Evolutionary conservation across 1,140 invertebrate genomes (phyloP).

Genomic region (Theocolax elegans): DNA sequence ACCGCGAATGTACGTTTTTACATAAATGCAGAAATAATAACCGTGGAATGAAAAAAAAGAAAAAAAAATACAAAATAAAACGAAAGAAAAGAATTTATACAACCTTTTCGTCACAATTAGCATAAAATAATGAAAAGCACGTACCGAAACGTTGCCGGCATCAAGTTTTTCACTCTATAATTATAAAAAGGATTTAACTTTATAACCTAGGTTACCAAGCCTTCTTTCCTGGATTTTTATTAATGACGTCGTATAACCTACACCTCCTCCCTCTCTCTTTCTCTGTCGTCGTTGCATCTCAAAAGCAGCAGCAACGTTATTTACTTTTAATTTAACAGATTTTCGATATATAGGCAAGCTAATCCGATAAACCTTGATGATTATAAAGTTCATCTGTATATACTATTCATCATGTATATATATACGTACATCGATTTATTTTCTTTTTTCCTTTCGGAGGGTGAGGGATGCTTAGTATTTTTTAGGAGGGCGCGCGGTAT

Average conservation of each 20-base stretch:
- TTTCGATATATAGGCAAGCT: constrained; percentile 8
- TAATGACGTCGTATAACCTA: background rate
- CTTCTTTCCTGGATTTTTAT: background rate
- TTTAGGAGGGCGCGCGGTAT: background rate
- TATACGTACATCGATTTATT: background rate
- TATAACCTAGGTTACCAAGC: background rate
- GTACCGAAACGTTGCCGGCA: background rate
- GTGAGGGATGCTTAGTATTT: background rate
- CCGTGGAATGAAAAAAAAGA: background rate
- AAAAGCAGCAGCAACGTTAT: background rate
- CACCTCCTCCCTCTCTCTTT: too few species aligned
- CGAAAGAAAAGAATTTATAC: too few species aligned
- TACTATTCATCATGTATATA: background rate
- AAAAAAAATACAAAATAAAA: too few species aligned
- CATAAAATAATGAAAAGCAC: constrained; percentile 1
- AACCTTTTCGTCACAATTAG: background rate
- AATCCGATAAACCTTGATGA: background rate
- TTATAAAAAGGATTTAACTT: background rate
- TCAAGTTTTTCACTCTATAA: background rate
- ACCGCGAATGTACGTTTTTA: background rate
- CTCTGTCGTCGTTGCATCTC: background rate
- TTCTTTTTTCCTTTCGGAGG: background rate
- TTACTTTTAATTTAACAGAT: constrained; percentile 25
- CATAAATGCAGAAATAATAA: background rate
- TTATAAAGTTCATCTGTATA: background rate